phyloP scores from a whole-genome alignment of 2,797 vertebrate genomes.

The Megalops cyprinoides region DNA sequence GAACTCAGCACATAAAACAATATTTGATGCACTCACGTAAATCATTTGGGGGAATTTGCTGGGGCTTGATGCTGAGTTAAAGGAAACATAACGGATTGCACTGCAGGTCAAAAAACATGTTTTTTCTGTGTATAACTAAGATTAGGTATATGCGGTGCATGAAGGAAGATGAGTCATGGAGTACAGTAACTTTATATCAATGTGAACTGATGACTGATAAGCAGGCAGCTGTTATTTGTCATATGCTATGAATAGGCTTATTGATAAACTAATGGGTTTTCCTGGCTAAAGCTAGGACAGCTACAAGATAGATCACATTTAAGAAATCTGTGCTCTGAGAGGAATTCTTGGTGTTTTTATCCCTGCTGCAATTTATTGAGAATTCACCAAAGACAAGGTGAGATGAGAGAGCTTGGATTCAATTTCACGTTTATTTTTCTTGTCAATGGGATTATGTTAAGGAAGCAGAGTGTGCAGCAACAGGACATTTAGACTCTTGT shows the following conservation, averaged over 20 bases:
- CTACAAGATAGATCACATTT: background rate
- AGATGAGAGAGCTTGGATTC: too few species aligned
- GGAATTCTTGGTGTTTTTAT: background rate
- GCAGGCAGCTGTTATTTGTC: background rate
- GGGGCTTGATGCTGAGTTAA: too few species aligned
- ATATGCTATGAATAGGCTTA: background rate
- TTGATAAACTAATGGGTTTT: background rate
- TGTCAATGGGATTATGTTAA: background rate
- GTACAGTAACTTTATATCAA: background rate
- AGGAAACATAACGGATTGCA: background rate
- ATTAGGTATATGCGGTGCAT: background rate
- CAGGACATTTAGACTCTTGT: background rate
- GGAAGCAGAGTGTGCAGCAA: background rate
- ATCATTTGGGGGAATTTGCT: background rate
- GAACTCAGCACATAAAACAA: background rate
- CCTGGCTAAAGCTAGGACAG: background rate
- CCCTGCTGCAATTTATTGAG: background rate
- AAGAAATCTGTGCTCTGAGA: background rate
- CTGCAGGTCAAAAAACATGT: background rate
- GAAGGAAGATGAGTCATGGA: background rate
- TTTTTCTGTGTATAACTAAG: background rate
- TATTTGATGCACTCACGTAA: background rate
- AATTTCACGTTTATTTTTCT: background rate
- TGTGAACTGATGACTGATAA: background rate
- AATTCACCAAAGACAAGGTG: background rate